These are phyloP conservation scores for Melanerpes formicivorus DNA, from an alignment of 2,113 vertebrate genomes.

Conservation along the genomic window DNA sequence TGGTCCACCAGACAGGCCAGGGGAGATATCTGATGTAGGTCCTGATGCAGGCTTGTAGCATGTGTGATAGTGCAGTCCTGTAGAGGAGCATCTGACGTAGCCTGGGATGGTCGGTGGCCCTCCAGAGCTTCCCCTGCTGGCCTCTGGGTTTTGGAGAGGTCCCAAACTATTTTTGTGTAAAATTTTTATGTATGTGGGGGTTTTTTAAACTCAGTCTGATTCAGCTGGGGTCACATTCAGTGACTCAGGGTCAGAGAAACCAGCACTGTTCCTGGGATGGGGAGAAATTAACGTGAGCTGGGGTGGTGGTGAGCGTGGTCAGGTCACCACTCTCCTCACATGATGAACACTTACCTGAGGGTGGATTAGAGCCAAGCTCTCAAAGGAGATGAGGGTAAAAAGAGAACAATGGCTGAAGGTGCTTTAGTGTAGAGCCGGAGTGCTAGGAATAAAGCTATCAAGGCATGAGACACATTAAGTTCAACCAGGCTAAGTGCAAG, in stretches of 20 bases:
- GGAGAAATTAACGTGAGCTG: not conserved
- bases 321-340: not conserved
- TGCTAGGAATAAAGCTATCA: not conserved
- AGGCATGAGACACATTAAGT: not conserved
- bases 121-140: not conserved
- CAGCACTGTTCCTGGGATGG: fast-evolving
- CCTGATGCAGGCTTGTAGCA: not conserved
- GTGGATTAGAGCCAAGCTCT: not conserved
- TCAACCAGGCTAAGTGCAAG: not conserved
- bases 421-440: not conserved
- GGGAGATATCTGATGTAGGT: not conserved
- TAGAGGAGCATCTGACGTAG: fast-evolving
- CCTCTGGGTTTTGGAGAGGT: not conserved
- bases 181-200: too few species aligned
- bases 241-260: not conserved
- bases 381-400: not conserved
- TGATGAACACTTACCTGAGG: not conserved
- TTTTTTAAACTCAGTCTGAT: not conserved
- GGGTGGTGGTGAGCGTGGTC: not conserved
- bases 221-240: not conserved
- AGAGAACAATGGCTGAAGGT: not conserved
- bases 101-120: not conserved
- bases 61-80: not conserved
- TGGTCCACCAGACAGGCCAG: not conserved
- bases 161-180: not conserved